Evolutionary conservation across 2,113 vertebrate genomes (phyloP).

Genomic region (Uria aalge): DNA sequence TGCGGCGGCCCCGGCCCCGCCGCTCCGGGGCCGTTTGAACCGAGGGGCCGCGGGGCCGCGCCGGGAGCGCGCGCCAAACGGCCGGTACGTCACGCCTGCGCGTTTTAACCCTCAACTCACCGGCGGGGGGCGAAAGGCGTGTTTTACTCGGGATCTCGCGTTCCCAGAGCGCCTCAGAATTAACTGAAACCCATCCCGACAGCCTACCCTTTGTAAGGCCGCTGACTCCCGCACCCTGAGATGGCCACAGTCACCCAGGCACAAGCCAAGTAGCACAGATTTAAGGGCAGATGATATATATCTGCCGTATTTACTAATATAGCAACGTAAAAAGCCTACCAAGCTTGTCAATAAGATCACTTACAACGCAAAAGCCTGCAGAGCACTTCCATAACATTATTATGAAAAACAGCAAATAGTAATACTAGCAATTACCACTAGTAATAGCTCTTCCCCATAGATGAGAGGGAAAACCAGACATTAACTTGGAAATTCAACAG

Average conservation of each 20-base stretch:
- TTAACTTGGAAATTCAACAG: not conserved
- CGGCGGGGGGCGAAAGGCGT: not conserved
- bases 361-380: not conserved
- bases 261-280: not conserved
- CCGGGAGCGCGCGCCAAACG: too few relatives aligned
- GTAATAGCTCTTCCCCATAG: not conserved
- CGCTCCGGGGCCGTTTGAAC: not conserved
- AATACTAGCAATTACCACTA: not conserved
- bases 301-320: too few relatives aligned
- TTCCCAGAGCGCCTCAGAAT: rapidly evolving
- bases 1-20: slow-evolving; percentile 48
- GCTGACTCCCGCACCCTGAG: not conserved
- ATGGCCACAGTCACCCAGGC: too few relatives aligned
- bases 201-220: not conserved
- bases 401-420: not conserved
- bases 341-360: not conserved
- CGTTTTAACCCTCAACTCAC: not conserved
- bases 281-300: not conserved
- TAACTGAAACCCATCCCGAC: rapidly evolving
- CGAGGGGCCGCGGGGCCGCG: not conserved
- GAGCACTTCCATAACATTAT: not conserved
- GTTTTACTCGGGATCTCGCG: rapidly evolving
- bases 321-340: not conserved
- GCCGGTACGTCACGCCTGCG: not conserved
- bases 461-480: not conserved